Percentiles rank a stretch among this genome's conserved stretches.
phyloP scores from a whole-genome alignment of 2,797 vertebrate species.

The Labeo calbasu region DNA sequence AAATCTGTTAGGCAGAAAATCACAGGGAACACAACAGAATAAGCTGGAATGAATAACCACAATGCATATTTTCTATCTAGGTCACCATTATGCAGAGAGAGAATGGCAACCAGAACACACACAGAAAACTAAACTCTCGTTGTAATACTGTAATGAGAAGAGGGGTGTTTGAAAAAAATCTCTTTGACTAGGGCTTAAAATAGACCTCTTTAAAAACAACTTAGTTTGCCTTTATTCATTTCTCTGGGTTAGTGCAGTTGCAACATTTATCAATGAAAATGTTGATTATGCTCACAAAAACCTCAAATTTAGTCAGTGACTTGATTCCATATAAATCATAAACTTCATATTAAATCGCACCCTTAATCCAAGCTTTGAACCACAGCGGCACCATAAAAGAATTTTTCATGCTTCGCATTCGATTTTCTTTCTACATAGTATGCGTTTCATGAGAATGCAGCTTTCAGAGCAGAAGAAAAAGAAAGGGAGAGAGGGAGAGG shows the following conservation, averaged over 20 bases:
- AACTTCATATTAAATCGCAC: constrained; percentile 38
- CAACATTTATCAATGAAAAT: constrained; percentile 33
- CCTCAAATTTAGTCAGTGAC: constrained; percentile 29
- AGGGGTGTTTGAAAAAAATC: neutral
- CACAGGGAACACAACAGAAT: constrained; percentile 52
- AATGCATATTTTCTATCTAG: constrained; percentile 49
- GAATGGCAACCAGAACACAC: constrained; percentile 45
- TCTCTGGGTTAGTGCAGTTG: constrained; percentile 5
- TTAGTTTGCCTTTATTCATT: constrained; percentile 10
- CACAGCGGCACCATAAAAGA: constrained; percentile 38
- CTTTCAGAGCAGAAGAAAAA: constrained; percentile 29
- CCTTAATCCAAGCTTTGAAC: constrained; percentile 53
- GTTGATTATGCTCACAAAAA: constrained; percentile 37
- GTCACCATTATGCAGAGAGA: constrained; percentile 50
- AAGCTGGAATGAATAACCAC: constrained; percentile 49
- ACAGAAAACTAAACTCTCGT: constrained; percentile 24
- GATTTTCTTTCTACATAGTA: constrained; percentile 36
- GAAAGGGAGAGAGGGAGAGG: neutral
- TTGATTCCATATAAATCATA: constrained; percentile 49
- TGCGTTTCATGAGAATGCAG: constrained; percentile 48
- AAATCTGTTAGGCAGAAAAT: constrained; percentile 47
- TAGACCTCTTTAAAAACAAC: constrained; percentile 28
- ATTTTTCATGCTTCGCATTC: constrained; percentile 49
- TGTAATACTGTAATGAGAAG: constrained; percentile 38
- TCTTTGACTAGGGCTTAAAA: constrained; percentile 23